phyloP scores from a whole-genome alignment of 1,140 invertebrate species.

The Aphaenogaster floridana region DNA sequence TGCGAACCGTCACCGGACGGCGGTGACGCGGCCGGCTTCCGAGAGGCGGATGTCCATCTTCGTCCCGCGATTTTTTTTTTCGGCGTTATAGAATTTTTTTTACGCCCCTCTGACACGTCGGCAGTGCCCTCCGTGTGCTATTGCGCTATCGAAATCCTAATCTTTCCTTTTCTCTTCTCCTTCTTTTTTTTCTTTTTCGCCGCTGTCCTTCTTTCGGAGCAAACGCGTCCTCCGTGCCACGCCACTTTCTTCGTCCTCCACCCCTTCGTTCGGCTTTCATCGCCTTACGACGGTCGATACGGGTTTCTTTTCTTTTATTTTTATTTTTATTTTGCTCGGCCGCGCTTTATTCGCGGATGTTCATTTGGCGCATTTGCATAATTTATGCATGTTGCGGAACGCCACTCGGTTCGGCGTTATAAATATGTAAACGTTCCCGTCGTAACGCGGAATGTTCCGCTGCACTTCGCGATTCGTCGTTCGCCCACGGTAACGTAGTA shows the following conservation, averaged over 20 bases:
- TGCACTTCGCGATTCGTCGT: slow-evolving; percentile 63
- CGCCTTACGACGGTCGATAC: slow-evolving; percentile 47
- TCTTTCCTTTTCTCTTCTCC: neutral
- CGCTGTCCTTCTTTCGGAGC: no score
- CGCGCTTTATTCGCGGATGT: slow-evolving; percentile 59
- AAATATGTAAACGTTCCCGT: slow-evolving; percentile 63
- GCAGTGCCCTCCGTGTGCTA: neutral
- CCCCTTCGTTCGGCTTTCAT: slow-evolving; percentile 32
- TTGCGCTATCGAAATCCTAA: neutral
- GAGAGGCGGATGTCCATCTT: slow-evolving; percentile 59
- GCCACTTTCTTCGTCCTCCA: neutral
- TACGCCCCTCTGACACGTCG: neutral
- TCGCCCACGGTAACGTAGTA: slow-evolving; percentile 53
- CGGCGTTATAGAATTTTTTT: slow-evolving; percentile 45
- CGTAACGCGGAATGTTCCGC: slow-evolving; percentile 62
- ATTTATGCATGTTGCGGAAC: slow-evolving; percentile 62
- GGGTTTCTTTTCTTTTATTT: neutral
- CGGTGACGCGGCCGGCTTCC: slow-evolving; percentile 37
- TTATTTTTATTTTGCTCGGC: neutral
- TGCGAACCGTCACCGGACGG: slow-evolving; percentile 54
- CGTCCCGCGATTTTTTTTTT: slow-evolving; percentile 32
- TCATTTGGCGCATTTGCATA: slow-evolving; percentile 64
- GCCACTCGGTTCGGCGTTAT: slow-evolving; percentile 60
- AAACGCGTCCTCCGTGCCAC: neutral
- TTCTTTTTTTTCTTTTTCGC: neutral